Evolutionary conservation across 2,113 vertebrate species (phyloP).

Genomic region (Cettia cetti): DNA sequence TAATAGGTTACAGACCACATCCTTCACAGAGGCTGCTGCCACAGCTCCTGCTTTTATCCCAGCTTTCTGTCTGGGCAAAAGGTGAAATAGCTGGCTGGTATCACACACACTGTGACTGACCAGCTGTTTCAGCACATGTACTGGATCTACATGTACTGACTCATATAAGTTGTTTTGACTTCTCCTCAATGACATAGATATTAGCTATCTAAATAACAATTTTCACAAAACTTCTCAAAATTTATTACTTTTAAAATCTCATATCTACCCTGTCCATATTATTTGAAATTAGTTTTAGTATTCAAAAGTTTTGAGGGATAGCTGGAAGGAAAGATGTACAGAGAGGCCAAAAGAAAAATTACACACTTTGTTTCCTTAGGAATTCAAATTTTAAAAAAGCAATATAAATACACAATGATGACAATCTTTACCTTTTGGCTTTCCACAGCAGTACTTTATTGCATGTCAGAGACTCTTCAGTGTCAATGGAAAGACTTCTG

Average conservation of each 20-base stretch:
- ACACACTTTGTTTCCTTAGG: background rate
- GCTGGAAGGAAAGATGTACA: background rate
- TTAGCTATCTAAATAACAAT: background rate
- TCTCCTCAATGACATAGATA: background rate
- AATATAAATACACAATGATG: background rate
- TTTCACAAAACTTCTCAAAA: background rate
- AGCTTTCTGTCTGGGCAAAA: background rate
- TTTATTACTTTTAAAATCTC: background rate
- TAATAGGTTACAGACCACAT: background rate
- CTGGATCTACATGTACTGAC: accelerated
- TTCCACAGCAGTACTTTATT: background rate
- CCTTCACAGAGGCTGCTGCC: background rate
- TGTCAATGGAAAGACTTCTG: background rate
- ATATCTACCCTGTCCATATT: background rate
- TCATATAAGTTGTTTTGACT: background rate
- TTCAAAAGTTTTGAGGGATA: background rate
- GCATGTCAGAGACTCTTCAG: background rate
- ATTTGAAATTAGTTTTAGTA: background rate
- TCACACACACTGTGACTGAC: background rate
- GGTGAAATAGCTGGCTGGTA: background rate
- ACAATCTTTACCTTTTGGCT: background rate
- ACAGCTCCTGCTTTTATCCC: background rate
- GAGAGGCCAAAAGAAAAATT: background rate
- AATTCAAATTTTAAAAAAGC: background rate
- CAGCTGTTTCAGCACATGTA: background rate